A percentile compares a stretch with the other conserved stretches of the same genome.
phyloP scores from a whole-genome alignment of 30 jellyfish, hydroid and myxozoan species.

The Hydractinia symbiolongicarpus region DNA sequence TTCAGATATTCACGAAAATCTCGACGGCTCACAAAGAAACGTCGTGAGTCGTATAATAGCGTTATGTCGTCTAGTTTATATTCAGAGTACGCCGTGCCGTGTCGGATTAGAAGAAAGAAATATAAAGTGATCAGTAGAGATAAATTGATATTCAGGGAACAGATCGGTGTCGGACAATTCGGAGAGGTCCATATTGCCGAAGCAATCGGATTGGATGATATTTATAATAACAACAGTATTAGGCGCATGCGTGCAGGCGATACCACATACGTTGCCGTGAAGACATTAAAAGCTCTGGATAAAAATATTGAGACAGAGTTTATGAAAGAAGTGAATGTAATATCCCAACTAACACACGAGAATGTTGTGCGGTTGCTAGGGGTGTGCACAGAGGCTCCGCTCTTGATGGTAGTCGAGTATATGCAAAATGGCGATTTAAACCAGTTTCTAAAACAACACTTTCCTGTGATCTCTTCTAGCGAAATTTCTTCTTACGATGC shows the following conservation, averaged over 20 bases:
- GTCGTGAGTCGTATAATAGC: constrained; percentile 59
- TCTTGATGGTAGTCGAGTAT: constrained; percentile 83
- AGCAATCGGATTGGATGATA: constrained; percentile 30
- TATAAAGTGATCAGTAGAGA: constrained; percentile 58
- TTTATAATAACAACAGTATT: constrained; percentile 24
- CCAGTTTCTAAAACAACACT: constrained; percentile 49
- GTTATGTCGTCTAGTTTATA: constrained; percentile 59
- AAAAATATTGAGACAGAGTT: constrained; percentile 52
- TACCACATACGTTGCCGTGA: constrained; percentile 70
- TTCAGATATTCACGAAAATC: too few species aligned
- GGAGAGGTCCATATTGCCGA: constrained; percentile 69
- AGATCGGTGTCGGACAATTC: constrained; percentile 84
- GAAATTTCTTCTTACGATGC: constrained; percentile 42
- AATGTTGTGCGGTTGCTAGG: constrained; percentile 83
- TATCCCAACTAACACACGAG: constrained; percentile 69
- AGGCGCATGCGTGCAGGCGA: constrained; percentile 32
- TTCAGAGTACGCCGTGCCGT: constrained; percentile 45
- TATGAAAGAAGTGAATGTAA: constrained; percentile 72
- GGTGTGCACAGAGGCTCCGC: constrained; percentile 62
- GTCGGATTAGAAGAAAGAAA: background rate
- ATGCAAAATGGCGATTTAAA: constrained; percentile 88
- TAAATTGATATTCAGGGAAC: constrained; percentile 44
- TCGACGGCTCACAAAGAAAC: too few species aligned
- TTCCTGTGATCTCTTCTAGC: constrained; percentile 34
- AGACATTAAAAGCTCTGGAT: constrained; percentile 49